Evolutionary conservation across 2,888 invertebrate species (phyloP).

Genomic region (Drosophila siamana): DNA sequence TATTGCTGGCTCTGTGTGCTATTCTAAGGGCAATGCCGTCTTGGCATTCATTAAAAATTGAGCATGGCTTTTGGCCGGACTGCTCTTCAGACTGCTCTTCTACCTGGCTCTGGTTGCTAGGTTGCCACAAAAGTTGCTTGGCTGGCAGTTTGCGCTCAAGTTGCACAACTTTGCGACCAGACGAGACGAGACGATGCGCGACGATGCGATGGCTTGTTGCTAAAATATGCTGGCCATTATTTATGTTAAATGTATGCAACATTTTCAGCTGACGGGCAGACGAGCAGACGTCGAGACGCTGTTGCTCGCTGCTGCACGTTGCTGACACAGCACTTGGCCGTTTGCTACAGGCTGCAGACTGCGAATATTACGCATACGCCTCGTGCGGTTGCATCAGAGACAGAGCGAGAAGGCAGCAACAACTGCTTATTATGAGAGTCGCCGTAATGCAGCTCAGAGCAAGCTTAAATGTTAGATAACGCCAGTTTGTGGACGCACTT

Average conservation of each 20-base stretch:
- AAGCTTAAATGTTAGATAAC: conserved; percentile 50
- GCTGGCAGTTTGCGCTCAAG: conserved; percentile 34
- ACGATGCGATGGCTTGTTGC: conserved; percentile 58
- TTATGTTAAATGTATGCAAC: conserved; percentile 74
- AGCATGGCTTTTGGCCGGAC: conserved; percentile 28
- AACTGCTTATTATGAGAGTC: conserved; percentile 16
- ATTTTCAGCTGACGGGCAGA: conserved; percentile 43
- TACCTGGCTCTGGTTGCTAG: conserved; percentile 30
- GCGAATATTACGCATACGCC: conserved; percentile 31
- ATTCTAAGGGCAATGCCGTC: conserved; percentile 28
- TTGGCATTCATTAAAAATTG: conserved; percentile 58
- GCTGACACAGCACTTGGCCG: conserved; percentile 35
- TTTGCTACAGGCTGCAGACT: neutral
- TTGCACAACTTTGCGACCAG: conserved; percentile 33
- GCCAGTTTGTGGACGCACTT: conserved; percentile 30
- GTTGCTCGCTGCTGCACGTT: conserved; percentile 12
- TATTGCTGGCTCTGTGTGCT: conserved; percentile 30
- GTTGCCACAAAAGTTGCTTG: neutral
- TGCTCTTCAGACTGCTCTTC: conserved; percentile 18
- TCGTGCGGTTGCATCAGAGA: conserved; percentile 1
- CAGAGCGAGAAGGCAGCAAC: neutral
- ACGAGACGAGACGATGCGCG: too few relatives aligned
- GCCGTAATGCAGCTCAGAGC: conserved; percentile 14
- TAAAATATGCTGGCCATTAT: conserved; percentile 65
- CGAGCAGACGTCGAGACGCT: conserved; percentile 9